Evolutionary conservation across 2,797 vertebrate species (phyloP).

Genomic region (Notamacropus eugenii): DNA sequence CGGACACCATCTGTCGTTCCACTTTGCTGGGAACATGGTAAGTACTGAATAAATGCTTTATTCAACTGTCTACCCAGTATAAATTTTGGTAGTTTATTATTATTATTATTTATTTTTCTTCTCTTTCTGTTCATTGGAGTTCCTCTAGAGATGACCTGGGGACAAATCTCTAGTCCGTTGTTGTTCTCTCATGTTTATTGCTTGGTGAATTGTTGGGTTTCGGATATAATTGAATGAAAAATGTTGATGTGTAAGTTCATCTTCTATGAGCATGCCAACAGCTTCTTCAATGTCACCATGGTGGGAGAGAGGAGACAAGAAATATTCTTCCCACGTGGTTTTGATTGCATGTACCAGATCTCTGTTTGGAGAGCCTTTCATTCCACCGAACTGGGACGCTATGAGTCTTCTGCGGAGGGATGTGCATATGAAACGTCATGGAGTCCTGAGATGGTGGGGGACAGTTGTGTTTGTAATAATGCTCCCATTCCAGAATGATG

Average conservation of each 20-base stretch:
- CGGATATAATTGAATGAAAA: neutral
- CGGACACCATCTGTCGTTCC: too few relatives aligned
- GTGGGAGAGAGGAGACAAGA: neutral
- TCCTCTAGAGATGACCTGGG: neutral
- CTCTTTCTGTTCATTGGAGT: neutral
- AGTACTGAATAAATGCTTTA: neutral
- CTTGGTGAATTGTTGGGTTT: neutral
- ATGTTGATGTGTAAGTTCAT: neutral
- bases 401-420: neutral
- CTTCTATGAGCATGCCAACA: neutral
- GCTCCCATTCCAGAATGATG: neutral
- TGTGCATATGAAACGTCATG: neutral
- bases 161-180: neutral
- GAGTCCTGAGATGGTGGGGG: neutral
- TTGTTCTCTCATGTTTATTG: neutral
- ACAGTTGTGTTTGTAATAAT: neutral
- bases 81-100: neutral
- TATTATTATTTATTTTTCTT: neutral
- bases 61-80: neutral
- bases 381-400: rapidly evolving
- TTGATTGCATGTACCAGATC: neutral
- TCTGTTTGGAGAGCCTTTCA: neutral
- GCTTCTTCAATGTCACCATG: neutral
- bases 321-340: neutral
- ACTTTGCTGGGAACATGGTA: neutral